These are phyloP conservation scores for Campoplex nolae DNA, from an alignment of 2,888 invertebrate genomes.

Conservation along the genomic window DNA sequence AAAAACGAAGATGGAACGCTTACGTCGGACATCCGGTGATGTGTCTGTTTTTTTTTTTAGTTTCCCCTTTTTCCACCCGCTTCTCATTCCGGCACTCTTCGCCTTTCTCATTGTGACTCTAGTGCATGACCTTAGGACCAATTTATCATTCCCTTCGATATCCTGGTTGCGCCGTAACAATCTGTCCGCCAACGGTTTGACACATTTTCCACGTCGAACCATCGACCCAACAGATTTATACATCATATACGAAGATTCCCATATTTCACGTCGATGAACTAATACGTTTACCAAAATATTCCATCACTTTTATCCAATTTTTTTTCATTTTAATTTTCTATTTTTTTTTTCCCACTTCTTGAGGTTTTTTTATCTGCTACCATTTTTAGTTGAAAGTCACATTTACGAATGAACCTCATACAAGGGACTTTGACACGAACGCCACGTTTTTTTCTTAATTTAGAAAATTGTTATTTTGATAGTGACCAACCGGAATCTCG, in stretches of 20 bases:
- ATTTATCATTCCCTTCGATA: conserved; percentile 46
- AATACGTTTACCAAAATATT: background rate
- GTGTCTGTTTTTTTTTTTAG: background rate
- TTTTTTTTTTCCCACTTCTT: background rate
- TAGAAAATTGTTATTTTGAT: too few species aligned
- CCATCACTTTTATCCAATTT: background rate
- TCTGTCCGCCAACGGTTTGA: conserved; percentile 43
- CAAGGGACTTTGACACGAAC: too few species aligned
- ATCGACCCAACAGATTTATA: conserved; percentile 43
- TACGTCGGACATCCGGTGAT: background rate
- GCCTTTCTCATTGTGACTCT: conserved; percentile 14
- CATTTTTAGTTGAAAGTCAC: background rate
- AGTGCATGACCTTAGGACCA: background rate
- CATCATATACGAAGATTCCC: background rate
- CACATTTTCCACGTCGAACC: conserved; percentile 38
- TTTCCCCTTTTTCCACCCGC: conserved; percentile 23
- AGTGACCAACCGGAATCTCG: too few species aligned
- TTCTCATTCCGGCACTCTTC: conserved; percentile 33
- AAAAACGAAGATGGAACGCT: conserved; percentile 21
- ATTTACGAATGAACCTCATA: too few species aligned
- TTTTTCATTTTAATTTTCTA: background rate
- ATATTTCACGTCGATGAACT: background rate
- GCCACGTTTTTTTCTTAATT: too few species aligned
- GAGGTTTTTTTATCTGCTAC: background rate
- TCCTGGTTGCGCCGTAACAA: conserved; percentile 44